phyloP scores from a whole-genome alignment of 2,888 invertebrate genomes.

The Yponomeuta sedellus region DNA sequence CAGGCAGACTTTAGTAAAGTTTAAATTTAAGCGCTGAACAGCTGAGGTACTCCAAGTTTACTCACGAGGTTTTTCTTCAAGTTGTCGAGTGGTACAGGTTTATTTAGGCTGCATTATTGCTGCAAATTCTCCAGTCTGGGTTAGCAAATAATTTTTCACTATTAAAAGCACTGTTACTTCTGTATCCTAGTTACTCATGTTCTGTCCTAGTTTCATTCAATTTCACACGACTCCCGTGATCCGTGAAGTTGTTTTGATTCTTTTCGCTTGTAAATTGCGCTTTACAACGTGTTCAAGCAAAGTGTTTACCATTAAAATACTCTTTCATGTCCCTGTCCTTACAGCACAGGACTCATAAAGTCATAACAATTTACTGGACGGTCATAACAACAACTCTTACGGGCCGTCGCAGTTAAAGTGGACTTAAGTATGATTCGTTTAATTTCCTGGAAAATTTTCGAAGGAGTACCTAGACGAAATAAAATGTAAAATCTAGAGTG shows the following conservation, averaged over 20 bases:
- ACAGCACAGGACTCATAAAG: background rate
- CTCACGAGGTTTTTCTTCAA: too few relatives aligned
- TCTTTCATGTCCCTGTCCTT: background rate
- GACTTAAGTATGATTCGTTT: background rate
- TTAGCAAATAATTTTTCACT: too few relatives aligned
- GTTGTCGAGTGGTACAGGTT: too few relatives aligned
- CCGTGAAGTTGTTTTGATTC: background rate
- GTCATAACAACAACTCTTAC: background rate
- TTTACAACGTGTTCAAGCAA: background rate
- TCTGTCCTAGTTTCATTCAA: background rate
- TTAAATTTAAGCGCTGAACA: too few relatives aligned
- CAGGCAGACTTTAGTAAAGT: too few relatives aligned
- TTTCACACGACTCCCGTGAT: background rate
- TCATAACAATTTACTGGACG: background rate
- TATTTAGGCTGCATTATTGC: too few relatives aligned
- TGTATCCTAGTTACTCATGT: background rate
- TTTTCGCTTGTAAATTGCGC: background rate
- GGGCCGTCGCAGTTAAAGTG: background rate
- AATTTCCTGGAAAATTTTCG: background rate
- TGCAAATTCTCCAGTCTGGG: too few relatives aligned
- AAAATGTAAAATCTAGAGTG: too few relatives aligned
- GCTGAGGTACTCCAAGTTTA: too few relatives aligned
- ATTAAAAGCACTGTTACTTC: background rate
- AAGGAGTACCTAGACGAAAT: too few relatives aligned
- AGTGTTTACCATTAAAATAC: background rate